phyloP scores from a whole-genome alignment of 2,888 invertebrate species.

The Macrophya annulata region DNA sequence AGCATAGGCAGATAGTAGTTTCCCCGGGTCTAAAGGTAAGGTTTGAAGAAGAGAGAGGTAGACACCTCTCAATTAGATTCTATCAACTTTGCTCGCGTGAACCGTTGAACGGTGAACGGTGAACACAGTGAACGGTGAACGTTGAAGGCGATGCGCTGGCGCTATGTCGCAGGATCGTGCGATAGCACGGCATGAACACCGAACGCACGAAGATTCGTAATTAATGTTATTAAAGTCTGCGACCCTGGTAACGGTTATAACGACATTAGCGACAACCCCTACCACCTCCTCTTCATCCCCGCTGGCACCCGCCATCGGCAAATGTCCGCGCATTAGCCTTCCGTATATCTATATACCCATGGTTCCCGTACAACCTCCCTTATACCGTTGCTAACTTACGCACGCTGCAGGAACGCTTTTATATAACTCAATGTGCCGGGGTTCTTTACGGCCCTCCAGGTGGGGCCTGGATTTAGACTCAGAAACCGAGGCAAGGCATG shows the following conservation, averaged over 20 bases:
- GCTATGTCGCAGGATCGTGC: slow-evolving; percentile 19
- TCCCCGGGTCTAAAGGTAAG: slow-evolving; percentile 21
- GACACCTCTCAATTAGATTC: slow-evolving; percentile 55
- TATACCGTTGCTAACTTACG: slow-evolving; percentile 12
- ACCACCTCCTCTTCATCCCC: slow-evolving; percentile 14
- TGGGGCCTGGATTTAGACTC: slow-evolving; percentile 26
- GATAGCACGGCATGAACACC: slow-evolving; percentile 44
- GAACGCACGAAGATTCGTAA: slow-evolving; percentile 56
- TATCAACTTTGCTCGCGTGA: slow-evolving; percentile 54
- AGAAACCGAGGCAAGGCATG: neutral
- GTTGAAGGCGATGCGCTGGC: neutral
- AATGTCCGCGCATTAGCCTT: slow-evolving; percentile 47
- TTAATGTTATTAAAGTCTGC: slow-evolving; percentile 56
- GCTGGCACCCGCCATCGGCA: slow-evolving; percentile 16
- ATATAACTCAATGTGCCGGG: slow-evolving; percentile 16
- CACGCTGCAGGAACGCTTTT: slow-evolving; percentile 31
- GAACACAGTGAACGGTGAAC: neutral
- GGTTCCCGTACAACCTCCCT: neutral
- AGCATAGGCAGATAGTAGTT: neutral
- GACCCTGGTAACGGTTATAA: slow-evolving; percentile 56
- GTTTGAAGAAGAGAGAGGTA: slow-evolving; percentile 36
- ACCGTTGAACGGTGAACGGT: no score
- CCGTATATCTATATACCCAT: neutral
- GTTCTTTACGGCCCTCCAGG: slow-evolving; percentile 29
- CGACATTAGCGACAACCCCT: slow-evolving; percentile 52